Evolutionary conservation across 2,888 invertebrate genomes (phyloP).

Genomic region (Leptarthrus brevirostris): DNA sequence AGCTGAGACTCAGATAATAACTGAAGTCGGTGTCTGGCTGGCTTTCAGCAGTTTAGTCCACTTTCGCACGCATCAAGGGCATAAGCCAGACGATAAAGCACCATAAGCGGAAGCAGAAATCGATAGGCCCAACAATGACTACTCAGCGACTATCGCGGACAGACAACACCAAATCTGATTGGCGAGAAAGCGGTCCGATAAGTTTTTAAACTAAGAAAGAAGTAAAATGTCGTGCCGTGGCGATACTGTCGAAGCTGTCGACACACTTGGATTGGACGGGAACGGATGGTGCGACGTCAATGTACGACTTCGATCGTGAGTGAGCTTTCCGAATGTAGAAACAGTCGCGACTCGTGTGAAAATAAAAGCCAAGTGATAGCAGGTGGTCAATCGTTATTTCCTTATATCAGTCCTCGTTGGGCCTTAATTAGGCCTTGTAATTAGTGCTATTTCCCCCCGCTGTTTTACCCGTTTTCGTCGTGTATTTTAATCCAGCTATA

Average conservation of each 20-base stretch:
- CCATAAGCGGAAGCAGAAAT: conserved; percentile 43
- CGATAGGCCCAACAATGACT: conserved; percentile 40
- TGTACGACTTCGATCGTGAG: background rate
- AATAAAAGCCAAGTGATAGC: conserved; percentile 18
- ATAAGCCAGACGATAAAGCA: conserved; percentile 40
- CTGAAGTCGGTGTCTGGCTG: conserved; percentile 1
- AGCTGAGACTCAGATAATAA: conserved; percentile 24
- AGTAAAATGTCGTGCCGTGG: background rate
- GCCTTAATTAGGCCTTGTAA: conserved; percentile 25
- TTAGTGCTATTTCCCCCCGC: conserved; percentile 24
- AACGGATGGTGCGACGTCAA: too few species aligned
- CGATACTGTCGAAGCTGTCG: background rate
- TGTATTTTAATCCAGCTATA: too few species aligned
- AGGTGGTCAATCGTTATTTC: conserved; percentile 9
- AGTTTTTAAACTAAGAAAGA: conserved; percentile 10
- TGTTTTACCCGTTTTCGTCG: background rate
- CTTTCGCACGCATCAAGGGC: conserved; percentile 45
- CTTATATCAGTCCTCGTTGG: conserved; percentile 5
- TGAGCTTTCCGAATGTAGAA: background rate
- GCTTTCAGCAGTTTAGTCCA: conserved; percentile 21
- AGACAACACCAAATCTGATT: conserved; percentile 29
- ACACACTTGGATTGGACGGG: background rate
- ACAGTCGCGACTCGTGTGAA: conserved; percentile 27
- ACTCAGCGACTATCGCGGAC: conserved; percentile 18
- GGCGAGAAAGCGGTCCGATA: conserved; percentile 35